Evolutionary conservation across 1,140 invertebrate genomes (phyloP), one percentile per base, ranked within the genome.

Genomic region (Psilanteris sp.): DNA sequence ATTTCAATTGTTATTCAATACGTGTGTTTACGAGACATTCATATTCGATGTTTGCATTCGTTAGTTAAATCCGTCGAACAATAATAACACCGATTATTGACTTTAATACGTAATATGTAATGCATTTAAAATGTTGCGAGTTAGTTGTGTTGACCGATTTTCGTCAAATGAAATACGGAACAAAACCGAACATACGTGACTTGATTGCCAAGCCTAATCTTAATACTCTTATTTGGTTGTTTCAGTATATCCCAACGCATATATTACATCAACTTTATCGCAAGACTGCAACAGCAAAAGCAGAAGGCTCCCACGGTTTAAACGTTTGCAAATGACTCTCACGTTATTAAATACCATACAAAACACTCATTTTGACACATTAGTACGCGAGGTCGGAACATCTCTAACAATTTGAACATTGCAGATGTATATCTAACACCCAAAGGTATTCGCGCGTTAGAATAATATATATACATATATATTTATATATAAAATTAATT

Each of bases 281-380:
- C 75, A 67, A 54, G 71, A 80, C 76, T 77, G 68, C 72, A 54
- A 52, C 55, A 61, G 76, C 61, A 66, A 66, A 73, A 59, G 39
- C 68, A 68, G 72, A 66, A 2, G 64, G 79, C 78, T 83, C 82
- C 81, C 81, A 82, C 81, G 77, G 75, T 68, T 61, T 27, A 48
- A 50, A 62, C 46, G 57, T 39, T 64, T 18, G 16, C 32, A 62
- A 37, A 44, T 29, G 52, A 70, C 79, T 78, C 79, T 82, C 78
- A 77, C 78, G 77, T 82, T 76, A 81, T 82, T 81, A 80, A 81
- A 83, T 79, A 77, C 66, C 76, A 78, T 82, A 66, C 55, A 81
- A 80, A 82, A 70, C 78, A 74, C 67, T 61, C 74, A 29, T 80
- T 73, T 76, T 54, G 55, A 52, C 36, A 32, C 54, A 54, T 62